Conservation (phyloP, 2,888 invertebrate species). For the Aphidoletes aphidimyza region DNA sequence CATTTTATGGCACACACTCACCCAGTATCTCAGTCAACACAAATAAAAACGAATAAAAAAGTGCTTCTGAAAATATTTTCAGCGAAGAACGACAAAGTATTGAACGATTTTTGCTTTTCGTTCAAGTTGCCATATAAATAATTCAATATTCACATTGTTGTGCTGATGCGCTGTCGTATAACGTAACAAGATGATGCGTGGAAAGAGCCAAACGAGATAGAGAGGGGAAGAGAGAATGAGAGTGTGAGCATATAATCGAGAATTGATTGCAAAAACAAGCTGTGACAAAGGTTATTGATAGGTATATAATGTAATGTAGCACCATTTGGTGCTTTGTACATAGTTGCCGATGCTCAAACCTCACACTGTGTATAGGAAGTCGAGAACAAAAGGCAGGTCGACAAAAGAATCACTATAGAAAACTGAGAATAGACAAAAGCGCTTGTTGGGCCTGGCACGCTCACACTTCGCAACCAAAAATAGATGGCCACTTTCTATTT, state of each 20-base stretch:
- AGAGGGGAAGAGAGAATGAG: too few species aligned
- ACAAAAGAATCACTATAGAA: background rate
- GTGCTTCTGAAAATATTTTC: too few species aligned
- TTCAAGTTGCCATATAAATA: background rate
- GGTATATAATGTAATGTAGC: background rate
- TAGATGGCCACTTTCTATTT: constrained; percentile 14
- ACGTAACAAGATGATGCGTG: too few species aligned
- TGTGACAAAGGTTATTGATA: constrained; percentile 36
- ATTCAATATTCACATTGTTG: constrained; percentile 34
- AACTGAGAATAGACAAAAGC: background rate
- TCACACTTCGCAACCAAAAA: background rate
- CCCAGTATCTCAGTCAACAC: background rate
- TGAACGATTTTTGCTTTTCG: background rate
- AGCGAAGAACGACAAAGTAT: background rate
- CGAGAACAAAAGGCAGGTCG: background rate
- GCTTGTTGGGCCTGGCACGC: background rate
- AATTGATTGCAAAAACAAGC: constrained; percentile 14
- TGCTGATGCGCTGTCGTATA: background rate
- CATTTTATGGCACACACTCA: background rate
- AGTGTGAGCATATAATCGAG: background rate
- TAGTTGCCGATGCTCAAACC: too few species aligned
- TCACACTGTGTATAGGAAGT: too few species aligned
- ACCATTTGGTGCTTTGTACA: background rate
- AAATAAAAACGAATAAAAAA: background rate
- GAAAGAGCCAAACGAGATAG: too few species aligned